Evolutionary conservation across 2,113 vertebrate species (phyloP), one percentile per base, ranked within the genome.

Genomic region (Entelurus aequoreus): DNA sequence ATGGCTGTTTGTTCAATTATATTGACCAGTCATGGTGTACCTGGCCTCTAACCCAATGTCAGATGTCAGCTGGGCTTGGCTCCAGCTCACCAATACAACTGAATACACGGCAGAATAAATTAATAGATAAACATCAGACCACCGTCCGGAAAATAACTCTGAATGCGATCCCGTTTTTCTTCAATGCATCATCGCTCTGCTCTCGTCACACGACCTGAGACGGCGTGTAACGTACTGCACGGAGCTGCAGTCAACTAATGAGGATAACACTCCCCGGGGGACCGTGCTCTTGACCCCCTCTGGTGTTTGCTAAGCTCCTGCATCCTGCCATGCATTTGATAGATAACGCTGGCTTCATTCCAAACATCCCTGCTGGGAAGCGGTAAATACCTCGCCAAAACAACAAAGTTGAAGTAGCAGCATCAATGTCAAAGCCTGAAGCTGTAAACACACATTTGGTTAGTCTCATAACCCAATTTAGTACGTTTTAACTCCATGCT

Each of bases 361-460:
- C 40, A 42, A 57, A 44, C 55, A 12, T 13, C 16, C 55, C 55
- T 44, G 55, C 55, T 44, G 55, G 42, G 55, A 57, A 44, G 16
- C 5, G 40, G 38, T 57, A 57, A 57, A 57, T 57, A 21, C 54
- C n/a, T 57, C 55, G 21, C 55, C 55, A 61, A 66, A 62, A 55
- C 1, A 42, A n/a, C 42, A 36, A 16, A 11, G 47, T 37, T 48
- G 10, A 46, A 48, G 14, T 8, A 10, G 21, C 50, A 65, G 13
- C 7, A 58, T 53, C 44, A 46, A 16, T 54, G 52, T 40, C 38
- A 7, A 54, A 48, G 19, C 13, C 8, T 4, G 3, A 49, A 59
- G 37, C 54, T 54, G 36, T 8, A 28, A 55, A 55, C 9, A 62
- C 9, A 59, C 13, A 48, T 48, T 59, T 48, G 19, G 12, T 11